Percentiles rank a stretch among this genome's conserved stretches.
phyloP scores from a whole-genome alignment of 2,797 vertebrate species.

The Tiaroga cobitis region DNA sequence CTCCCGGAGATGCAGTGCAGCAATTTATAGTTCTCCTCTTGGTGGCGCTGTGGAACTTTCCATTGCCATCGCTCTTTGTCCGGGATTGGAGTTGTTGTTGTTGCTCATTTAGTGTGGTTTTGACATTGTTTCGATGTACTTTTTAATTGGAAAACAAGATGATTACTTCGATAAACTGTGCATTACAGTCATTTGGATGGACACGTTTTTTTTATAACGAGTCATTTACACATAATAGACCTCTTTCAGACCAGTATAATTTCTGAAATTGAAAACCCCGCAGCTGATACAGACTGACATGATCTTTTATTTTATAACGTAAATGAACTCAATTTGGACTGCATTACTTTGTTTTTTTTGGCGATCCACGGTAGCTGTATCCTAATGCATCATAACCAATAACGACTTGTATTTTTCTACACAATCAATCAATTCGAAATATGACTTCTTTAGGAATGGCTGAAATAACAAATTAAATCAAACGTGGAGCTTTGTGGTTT shows the following conservation, averaged over 20 bases:
- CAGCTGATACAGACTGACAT: not conserved
- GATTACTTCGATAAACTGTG: not conserved
- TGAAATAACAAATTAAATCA: not conserved
- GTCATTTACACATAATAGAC: not conserved
- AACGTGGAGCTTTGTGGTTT: not conserved
- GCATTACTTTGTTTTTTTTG: not conserved
- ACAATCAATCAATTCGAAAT: not conserved
- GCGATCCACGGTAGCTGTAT: not conserved
- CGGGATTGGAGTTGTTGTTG: not conserved
- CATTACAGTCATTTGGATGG: no score
- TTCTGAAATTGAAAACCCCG: not conserved
- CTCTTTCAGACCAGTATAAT: not conserved
- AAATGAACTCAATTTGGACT: not conserved
- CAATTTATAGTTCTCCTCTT: not conserved
- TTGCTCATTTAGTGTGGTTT: not conserved
- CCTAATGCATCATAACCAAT: not conserved
- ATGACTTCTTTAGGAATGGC: not conserved
- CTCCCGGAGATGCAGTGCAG: not conserved
- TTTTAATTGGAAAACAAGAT: constrained; percentile 3
- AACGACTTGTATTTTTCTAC: not conserved
- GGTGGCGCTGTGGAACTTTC: constrained; percentile 52
- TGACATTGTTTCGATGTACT: not conserved
- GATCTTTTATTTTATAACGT: not conserved
- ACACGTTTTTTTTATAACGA: not conserved
- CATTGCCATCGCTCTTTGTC: not conserved